Evolutionary conservation across 2,888 invertebrate species (phyloP).

Genomic region (Hirtodrosophila confusa): DNA sequence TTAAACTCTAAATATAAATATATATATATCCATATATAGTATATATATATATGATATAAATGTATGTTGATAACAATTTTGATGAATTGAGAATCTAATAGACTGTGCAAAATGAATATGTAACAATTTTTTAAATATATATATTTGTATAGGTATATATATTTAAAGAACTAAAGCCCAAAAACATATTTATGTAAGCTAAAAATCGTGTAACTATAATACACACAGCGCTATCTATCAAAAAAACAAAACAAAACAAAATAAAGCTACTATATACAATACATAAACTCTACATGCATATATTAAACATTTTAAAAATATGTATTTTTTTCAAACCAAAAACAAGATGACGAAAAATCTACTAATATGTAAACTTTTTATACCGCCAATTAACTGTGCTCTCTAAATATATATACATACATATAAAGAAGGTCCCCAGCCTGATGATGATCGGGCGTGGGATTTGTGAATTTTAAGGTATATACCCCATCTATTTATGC

Average conservation of each 20-base stretch:
- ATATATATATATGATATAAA: constrained; percentile 42
- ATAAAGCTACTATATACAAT: constrained; percentile 18
- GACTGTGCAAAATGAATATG: constrained; percentile 73
- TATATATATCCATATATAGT: constrained; percentile 32
- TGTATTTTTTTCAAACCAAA: constrained; percentile 38
- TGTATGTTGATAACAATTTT: constrained; percentile 78
- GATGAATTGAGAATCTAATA: constrained; percentile 79
- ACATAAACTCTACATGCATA: constrained; percentile 14
- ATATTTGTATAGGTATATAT: constrained; percentile 60
- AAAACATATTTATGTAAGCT: constrained; percentile 52
- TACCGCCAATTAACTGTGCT: constrained; percentile 80
- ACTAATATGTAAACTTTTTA: constrained; percentile 66
- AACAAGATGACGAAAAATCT: constrained; percentile 17
- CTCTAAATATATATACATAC: constrained; percentile 49
- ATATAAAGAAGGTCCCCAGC: constrained; percentile 14
- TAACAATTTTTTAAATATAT: constrained; percentile 59
- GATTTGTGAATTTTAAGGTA: constrained; percentile 36
- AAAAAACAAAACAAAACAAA: constrained; percentile 5
- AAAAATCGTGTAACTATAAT: constrained; percentile 46
- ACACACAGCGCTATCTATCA: constrained; percentile 54
- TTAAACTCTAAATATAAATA: constrained; percentile 29
- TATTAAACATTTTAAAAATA: constrained; percentile 34
- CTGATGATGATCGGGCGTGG: constrained; percentile 2
- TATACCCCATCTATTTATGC: constrained; percentile 41
- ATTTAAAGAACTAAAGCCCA: constrained; percentile 53